Conservation (phyloP, 1,140 invertebrate genomes). For the Heterodera carotae region DNA sequence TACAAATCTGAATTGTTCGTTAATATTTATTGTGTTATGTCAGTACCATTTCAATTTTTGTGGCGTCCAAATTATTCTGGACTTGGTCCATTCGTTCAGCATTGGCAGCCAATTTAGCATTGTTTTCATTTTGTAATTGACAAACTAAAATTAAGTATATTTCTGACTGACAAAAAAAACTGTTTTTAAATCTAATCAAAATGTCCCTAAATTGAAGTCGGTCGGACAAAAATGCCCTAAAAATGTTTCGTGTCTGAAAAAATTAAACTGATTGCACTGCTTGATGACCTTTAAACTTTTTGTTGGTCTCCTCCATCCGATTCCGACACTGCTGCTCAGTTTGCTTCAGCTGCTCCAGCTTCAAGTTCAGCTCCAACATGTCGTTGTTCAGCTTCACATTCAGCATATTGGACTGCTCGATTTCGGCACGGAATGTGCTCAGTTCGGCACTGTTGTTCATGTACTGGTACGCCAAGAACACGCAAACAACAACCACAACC, state of each 20-base stretch:
- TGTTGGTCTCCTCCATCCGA: neutral
- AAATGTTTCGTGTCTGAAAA: too few species aligned
- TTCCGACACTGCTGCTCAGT: neutral
- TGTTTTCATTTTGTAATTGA: too few species aligned
- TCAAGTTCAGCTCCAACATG: neutral
- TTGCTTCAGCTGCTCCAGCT: neutral
- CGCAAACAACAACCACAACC: neutral
- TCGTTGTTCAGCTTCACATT: neutral
- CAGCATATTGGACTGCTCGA: neutral
- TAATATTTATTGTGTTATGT: too few species aligned
- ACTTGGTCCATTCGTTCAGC: too few species aligned
- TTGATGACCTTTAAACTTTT: neutral
- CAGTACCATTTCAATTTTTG: too few species aligned
- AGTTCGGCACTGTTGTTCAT: neutral
- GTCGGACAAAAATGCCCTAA: too few species aligned
- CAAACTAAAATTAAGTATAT: too few species aligned
- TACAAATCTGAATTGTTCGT: neutral
- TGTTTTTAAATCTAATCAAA: too few species aligned
- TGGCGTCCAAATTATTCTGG: too few species aligned
- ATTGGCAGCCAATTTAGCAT: too few species aligned
- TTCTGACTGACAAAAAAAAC: too few species aligned
- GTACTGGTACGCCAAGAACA: neutral
- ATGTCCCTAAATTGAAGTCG: too few species aligned
- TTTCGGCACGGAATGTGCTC: neutral
- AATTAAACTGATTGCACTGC: neutral